These are phyloP conservation scores for Phaethornis superciliosus DNA, from an alignment of 2,113 vertebrate genomes.

Conservation along the genomic window DNA sequence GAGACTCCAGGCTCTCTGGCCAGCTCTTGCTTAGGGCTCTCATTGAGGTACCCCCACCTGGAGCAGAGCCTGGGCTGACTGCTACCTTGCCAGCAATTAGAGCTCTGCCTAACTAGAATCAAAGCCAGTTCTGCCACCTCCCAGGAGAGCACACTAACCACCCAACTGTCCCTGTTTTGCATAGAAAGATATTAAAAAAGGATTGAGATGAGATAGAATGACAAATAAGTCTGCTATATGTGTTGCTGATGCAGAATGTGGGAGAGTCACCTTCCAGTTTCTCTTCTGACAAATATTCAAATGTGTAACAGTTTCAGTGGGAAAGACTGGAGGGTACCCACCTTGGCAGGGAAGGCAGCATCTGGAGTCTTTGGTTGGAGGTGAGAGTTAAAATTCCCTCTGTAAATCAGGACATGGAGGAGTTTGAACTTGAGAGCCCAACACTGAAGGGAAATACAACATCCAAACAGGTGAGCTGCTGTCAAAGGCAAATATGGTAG, in stretches of 20 bases:
- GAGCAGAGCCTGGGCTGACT: neutral
- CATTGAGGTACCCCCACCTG: neutral
- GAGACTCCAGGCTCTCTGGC: neutral
- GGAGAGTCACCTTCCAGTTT: neutral
- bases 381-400: neutral
- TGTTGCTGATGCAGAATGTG: neutral
- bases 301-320: neutral
- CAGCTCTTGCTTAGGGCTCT: neutral
- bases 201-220: slow-evolving; percentile 1
- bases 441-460: neutral
- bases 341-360: neutral
- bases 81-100: neutral
- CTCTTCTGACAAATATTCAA: slow-evolving; percentile 28
- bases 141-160: slow-evolving; percentile 12
- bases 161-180: slow-evolving; percentile 41
- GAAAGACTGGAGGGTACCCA: neutral
- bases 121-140: slow-evolving; percentile 41
- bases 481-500: neutral
- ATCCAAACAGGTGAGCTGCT: neutral
- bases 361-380: neutral
- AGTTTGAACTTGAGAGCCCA: neutral
- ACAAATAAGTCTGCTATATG: slow-evolving; percentile 26
- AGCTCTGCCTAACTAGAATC: slow-evolving; percentile 8
- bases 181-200: neutral
- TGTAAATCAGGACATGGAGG: neutral